Evolutionary conservation across 2,113 vertebrate genomes (phyloP).

Genomic region (Neodon shergylaensis): DNA sequence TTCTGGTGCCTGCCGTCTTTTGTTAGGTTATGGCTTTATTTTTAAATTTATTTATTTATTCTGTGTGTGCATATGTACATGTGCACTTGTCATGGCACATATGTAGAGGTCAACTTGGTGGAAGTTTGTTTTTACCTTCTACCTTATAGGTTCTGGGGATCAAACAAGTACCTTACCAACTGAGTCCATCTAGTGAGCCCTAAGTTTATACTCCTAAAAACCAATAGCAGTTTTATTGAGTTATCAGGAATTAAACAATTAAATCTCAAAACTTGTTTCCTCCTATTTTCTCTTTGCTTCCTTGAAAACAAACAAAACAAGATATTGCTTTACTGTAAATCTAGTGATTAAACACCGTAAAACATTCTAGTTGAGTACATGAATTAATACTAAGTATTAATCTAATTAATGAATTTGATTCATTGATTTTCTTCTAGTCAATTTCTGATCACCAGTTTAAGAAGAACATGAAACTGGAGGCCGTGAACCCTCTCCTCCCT

Average conservation of each 20-base stretch:
- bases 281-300: conserved; percentile 20
- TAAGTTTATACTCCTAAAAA: background rate
- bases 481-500: conserved; percentile 93
- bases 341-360: background rate
- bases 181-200: background rate
- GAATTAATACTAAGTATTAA: conserved; percentile 19
- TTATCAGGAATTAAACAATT: conserved; percentile 28
- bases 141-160: background rate
- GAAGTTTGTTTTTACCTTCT: background rate
- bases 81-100: background rate
- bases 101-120: background rate
- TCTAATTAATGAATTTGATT: conserved; percentile 45
- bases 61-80: background rate
- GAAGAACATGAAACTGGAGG: conserved; percentile 97
- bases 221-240: background rate
- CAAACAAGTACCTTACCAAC: background rate
- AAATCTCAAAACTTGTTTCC: background rate
- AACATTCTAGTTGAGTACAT: background rate
- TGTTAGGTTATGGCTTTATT: background rate
- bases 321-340: background rate
- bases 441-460: conserved; percentile 93
- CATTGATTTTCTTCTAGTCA: conserved; percentile 85
- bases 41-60: background rate
- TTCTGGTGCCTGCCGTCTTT: background rate
- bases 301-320: background rate